Conservation (phyloP, 2,888 invertebrate genomes). For the Oxyteleia sp. region DNA sequence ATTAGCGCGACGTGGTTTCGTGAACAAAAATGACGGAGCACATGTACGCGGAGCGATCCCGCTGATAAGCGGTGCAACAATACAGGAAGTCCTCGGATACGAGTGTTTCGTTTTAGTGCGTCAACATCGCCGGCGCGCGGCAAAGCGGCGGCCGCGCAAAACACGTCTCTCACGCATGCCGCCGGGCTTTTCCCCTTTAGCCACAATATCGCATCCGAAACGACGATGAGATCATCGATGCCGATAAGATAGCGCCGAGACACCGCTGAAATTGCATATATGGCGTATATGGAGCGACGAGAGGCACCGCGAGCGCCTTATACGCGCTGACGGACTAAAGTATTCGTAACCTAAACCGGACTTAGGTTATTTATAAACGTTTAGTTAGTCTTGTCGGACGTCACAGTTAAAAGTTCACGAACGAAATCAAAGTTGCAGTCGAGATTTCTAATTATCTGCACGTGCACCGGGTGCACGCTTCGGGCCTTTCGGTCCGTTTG, state of each 20-base stretch:
- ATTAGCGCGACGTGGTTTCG: too few relatives aligned
- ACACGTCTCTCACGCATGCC: too few relatives aligned
- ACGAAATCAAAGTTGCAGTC: constrained; percentile 24
- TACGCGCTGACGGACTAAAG: constrained; percentile 68
- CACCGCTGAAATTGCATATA: constrained; percentile 73
- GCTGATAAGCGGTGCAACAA: too few relatives aligned
- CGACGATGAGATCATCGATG: constrained; percentile 78
- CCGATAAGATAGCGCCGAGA: constrained; percentile 80
- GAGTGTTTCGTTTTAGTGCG: too few relatives aligned
- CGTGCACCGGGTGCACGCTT: constrained; percentile 12
- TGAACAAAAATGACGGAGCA: too few relatives aligned
- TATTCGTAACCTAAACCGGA: constrained; percentile 70
- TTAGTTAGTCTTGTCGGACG: constrained; percentile 45
- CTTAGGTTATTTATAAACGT: constrained; percentile 60
- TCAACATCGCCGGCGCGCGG: too few relatives aligned
- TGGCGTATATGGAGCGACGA: constrained; percentile 75
- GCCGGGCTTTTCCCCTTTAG: too few relatives aligned
- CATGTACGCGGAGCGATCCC: too few relatives aligned
- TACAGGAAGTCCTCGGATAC: too few relatives aligned
- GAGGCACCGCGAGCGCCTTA: constrained; percentile 65
- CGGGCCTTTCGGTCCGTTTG: too few relatives aligned
- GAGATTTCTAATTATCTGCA: neutral
- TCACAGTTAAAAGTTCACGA: constrained; percentile 41
- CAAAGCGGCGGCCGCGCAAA: too few relatives aligned
- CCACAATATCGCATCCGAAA: constrained; percentile 74